Evolutionary conservation across 2,888 invertebrate species (phyloP), one percentile per base, ranked within the genome.

Genomic region (Corythucha ciliata): DNA sequence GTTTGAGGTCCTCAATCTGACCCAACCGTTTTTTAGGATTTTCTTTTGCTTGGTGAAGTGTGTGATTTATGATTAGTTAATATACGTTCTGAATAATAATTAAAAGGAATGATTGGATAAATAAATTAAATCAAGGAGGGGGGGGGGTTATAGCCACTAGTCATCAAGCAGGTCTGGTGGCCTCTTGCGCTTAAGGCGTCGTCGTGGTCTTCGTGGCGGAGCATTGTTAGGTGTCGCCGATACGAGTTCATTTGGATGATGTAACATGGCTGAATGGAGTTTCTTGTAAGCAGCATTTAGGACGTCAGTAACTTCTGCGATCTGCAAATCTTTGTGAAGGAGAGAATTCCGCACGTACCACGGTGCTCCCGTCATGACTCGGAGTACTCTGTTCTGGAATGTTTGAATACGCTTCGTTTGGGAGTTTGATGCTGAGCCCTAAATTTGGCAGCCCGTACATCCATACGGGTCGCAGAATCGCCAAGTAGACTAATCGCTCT

Each of bases 141-240:
- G n/a, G n/a, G n/a, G 6, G 16, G 33, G 3, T 14, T 33, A 6
- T 33, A n/a, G 4, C 33, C 14, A 14, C 6, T 33, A 6, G 33
- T 33, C 4, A 20, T 7, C 16, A 18, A 33, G 45, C 22, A 33
- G 22, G 16, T 45, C 45, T 18, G 33, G 16, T 21, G 33, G 45
- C 10, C 45, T 20, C 33, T 45, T 45, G n/a, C 45, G 45, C 21
- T 45, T 32, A 20, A 45, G 45, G 20, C 45, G 33, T 16, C 45
- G 27, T 33, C n/a, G 12, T n/a, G 5, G 24, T 20, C 33, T 45
- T 45, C 33, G 45, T 12, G 29, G 45, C 20, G 20, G 45, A 24
- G 45, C 33, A 12, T 45, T 45, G 32, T 12, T 33, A 18, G 33
- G 16, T 20, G 22, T 18, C 10, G 6, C 18, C 20, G 10, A 20